Percentiles rank a stretch among this genome's conserved stretches.
These are phyloP conservation scores for Blastobasis lacticolella DNA, from an alignment of 2,888 invertebrate species.

Conservation along the genomic window DNA sequence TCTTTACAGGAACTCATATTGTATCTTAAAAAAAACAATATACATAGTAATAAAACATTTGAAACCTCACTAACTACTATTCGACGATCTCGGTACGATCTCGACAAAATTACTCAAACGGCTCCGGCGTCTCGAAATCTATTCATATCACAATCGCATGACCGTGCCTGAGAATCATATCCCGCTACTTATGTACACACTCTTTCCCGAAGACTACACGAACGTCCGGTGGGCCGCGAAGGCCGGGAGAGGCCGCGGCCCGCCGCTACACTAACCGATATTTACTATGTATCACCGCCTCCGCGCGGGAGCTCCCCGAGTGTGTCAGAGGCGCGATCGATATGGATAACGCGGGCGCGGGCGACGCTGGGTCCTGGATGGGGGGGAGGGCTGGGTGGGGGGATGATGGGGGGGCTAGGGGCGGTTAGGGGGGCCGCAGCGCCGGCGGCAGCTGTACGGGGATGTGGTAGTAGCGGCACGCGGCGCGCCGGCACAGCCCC, in stretches of 20 bases:
- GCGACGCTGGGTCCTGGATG: constrained; percentile 17
- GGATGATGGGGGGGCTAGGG: constrained; percentile 18
- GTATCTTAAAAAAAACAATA: constrained; percentile 70
- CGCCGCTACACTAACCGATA: constrained; percentile 51
- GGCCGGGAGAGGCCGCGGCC: constrained; percentile 19
- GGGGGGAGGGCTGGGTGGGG: constrained; percentile 11
- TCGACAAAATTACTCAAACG: constrained; percentile 68
- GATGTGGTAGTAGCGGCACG: constrained; percentile 98
- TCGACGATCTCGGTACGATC: constrained; percentile 67
- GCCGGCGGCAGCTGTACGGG: constrained; percentile 92
- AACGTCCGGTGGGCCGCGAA: constrained; percentile 29
- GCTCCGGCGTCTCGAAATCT: constrained; percentile 70
- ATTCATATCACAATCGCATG: constrained; percentile 74
- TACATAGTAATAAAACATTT: constrained; percentile 73
- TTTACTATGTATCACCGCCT: constrained; percentile 51
- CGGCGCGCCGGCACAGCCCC: constrained; percentile 92
- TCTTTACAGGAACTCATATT: constrained; percentile 74
- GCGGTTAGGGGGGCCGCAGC: constrained; percentile 64
- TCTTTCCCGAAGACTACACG: constrained; percentile 51
- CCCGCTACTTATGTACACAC: constrained; percentile 73
- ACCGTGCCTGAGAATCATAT: constrained; percentile 71
- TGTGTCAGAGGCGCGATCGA: constrained; percentile 59
- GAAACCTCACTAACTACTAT: constrained; percentile 73
- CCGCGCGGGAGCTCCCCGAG: constrained; percentile 44
- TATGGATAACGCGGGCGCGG: constrained; percentile 41